phyloP scores from a whole-genome alignment of 2,888 invertebrate genomes.

The Chaetogeoica ovagalla region DNA sequence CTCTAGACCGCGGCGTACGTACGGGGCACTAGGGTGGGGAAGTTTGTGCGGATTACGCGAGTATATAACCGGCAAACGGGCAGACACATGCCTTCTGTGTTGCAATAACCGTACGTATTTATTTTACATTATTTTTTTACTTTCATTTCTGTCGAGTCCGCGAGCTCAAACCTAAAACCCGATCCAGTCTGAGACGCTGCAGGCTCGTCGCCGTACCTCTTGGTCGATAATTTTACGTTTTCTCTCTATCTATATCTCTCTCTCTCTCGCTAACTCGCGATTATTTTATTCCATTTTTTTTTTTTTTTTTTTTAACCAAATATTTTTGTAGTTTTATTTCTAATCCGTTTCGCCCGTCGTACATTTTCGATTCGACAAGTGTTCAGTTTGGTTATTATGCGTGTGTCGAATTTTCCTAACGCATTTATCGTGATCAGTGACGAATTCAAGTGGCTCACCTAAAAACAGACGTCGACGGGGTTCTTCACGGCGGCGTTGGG shows the following conservation, averaged over 20 bases:
- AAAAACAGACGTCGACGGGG: neutral
- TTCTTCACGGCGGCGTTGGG: neutral
- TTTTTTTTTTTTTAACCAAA: neutral
- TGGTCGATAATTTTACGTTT: neutral
- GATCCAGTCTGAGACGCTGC: slow-evolving; percentile 47
- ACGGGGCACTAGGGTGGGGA: slow-evolving; percentile 21
- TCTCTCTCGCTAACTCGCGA: neutral
- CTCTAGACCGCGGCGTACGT: no score
- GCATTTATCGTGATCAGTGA: slow-evolving; percentile 18
- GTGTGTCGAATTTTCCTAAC: slow-evolving; percentile 5
- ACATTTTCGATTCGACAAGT: neutral
- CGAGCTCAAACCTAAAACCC: slow-evolving; percentile 35
- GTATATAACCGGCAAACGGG: slow-evolving; percentile 45
- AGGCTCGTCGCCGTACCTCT: slow-evolving; percentile 27
- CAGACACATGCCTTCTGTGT: slow-evolving; percentile 47
- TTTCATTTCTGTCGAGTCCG: slow-evolving; percentile 52
- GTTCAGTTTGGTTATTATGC: slow-evolving; percentile 25
- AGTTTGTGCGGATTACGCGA: slow-evolving; percentile 46
- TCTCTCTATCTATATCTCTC: no score
- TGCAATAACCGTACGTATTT: slow-evolving; percentile 47
- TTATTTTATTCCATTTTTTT: neutral
- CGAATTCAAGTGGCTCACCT: neutral
- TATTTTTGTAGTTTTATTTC: no score
- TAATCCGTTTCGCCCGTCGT: no score
- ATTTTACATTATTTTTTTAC: slow-evolving; percentile 48